Evolutionary conservation across 2,113 vertebrate genomes (phyloP).

Genomic region (Charadrius vociferus): DNA sequence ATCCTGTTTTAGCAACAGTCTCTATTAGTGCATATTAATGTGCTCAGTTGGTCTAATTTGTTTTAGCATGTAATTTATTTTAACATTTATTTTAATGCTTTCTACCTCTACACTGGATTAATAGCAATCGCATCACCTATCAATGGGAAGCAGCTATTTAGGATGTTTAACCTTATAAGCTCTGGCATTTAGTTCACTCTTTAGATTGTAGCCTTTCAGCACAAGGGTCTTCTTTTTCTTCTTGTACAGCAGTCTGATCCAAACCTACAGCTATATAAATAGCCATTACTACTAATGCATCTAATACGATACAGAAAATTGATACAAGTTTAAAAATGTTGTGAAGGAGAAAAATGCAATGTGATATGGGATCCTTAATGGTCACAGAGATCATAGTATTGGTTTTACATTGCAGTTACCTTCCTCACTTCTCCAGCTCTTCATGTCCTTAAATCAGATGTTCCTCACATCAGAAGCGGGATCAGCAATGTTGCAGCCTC

Average conservation of each 20-base stretch:
- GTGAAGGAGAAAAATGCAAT: not conserved
- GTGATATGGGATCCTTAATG: not conserved
- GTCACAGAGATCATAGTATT: not conserved
- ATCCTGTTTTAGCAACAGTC: slow-evolving; percentile 37
- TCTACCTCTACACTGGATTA: not conserved
- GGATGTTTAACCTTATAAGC: not conserved
- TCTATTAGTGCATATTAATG: slow-evolving; percentile 39
- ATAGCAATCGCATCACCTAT: not conserved
- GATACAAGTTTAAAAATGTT: not conserved
- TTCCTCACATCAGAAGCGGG: not conserved
- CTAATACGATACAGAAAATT: not conserved
- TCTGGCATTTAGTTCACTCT: not conserved
- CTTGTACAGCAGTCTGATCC: not conserved
- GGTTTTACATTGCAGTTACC: not conserved
- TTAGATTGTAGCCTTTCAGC: not conserved
- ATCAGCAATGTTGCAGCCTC: not conserved
- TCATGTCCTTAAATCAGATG: not conserved
- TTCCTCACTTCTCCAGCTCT: not conserved
- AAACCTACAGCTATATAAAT: not conserved
- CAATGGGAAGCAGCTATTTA: not conserved
- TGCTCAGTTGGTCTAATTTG: slow-evolving; percentile 15
- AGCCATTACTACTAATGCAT: not conserved
- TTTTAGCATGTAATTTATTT: slow-evolving; percentile 42
- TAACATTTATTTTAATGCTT: slow-evolving; percentile 35
- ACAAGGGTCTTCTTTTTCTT: not conserved